Percentiles rank a stretch among this genome's conserved stretches.
phyloP scores from a whole-genome alignment of 1,140 invertebrate genomes.

The Bombus sibiricus region DNA sequence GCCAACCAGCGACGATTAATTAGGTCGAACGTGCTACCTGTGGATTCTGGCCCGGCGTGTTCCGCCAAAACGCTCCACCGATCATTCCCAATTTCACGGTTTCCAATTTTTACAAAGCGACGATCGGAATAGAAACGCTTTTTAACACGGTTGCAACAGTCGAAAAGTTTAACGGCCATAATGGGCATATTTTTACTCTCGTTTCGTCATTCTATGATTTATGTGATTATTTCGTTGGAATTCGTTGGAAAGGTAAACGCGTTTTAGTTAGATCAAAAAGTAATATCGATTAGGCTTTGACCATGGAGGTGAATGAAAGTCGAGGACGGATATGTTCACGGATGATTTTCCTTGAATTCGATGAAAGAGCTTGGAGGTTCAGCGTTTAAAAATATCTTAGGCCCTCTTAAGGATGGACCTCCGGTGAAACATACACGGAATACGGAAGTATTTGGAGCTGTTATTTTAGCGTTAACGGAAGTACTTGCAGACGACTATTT shows the following conservation, averaged over 20 bases:
- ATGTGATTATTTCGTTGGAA: no score
- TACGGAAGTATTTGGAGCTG: background rate
- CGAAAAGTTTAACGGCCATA: no score
- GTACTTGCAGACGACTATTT: conserved; percentile 11
- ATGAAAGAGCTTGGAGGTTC: background rate
- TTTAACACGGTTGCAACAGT: no score
- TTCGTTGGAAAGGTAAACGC: no score
- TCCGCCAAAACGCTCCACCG: background rate
- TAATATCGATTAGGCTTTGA: background rate
- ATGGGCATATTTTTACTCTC: no score
- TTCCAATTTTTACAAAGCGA: background rate
- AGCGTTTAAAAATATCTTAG: background rate
- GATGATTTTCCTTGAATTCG: background rate
- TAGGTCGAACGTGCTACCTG: conserved; percentile 43
- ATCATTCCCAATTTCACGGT: background rate
- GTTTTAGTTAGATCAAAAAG: no score
- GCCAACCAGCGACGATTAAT: conserved; percentile 29
- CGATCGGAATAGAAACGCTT: background rate
- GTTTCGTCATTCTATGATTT: no score
- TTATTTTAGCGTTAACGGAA: conserved; percentile 8
- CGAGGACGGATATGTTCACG: background rate
- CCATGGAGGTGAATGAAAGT: background rate
- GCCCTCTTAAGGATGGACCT: background rate
- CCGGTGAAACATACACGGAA: background rate
- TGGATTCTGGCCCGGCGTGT: background rate